Base-by-base conservation (phyloP, 2,888 invertebrate species). In the Cryptops parisi region DNA sequence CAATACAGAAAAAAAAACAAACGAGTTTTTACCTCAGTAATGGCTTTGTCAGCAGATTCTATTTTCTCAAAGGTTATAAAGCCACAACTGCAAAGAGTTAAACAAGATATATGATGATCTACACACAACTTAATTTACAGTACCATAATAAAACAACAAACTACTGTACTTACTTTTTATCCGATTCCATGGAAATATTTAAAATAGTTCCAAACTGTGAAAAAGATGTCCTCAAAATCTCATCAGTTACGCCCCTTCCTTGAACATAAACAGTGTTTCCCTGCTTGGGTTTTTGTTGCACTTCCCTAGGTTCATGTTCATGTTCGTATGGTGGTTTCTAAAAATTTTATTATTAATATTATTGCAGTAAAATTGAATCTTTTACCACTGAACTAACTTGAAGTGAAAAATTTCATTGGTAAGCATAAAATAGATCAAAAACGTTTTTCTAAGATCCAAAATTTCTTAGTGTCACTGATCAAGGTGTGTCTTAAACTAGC, bases 1-100 rank as follows among this genome's bases (percentile, higher is more conserved):
- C n/a, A n/a, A n/a, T n/a, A n/a, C n/a, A n/a, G n/a, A n/a, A n/a
- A n/a, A n/a, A n/a, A n/a, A n/a, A n/a, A n/a, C 3, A 47, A 19
- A 6, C 19, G 21, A 9, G 25, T 21, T 39, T 15, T 24, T 62
- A 72, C 71, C 64, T 89, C 84, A 27, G 79, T 76, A 59, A 91
- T 86, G 0, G 91, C 90, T 58, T 82, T 76, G 54, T 86, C 82
- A 2, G 93, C 86, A 46, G 82, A 78, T 60, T 91, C 91, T 15
- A 84, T 77, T 61, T 85, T 87, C 58, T 91, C 88, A 70, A 93
- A 94, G 2, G 91, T 89, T 17, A 94, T 78, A 72, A 89, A 93
- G 6, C 88, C 91, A 61, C 82, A 81, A 64, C 89, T 89, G 70
- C 53, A 78, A 73, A 50, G 40, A 53, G 56, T 59, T 47, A 15